Evolutionary conservation across 2,797 vertebrate genomes (phyloP).

Genomic region (Mastacembelus armatus): DNA sequence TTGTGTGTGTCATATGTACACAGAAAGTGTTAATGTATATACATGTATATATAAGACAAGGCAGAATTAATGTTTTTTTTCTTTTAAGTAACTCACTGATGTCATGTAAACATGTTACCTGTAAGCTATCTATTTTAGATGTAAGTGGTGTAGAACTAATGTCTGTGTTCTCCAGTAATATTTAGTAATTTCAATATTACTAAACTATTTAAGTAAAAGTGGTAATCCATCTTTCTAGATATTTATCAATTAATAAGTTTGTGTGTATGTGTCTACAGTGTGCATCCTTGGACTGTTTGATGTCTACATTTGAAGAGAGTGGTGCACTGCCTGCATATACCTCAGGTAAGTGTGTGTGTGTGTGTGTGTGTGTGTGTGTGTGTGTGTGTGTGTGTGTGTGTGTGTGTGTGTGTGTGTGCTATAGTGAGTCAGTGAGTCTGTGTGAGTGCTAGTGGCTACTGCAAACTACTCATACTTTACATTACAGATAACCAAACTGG

Average conservation of each 20-base stretch:
- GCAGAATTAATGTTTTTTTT: not conserved
- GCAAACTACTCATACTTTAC: too few species aligned
- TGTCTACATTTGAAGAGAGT: conserved; percentile 39
- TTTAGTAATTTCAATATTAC: not conserved
- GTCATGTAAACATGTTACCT: not conserved
- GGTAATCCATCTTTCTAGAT: not conserved
- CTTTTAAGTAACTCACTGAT: not conserved
- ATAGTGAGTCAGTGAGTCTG: too few species aligned
- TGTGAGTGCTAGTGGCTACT: too few species aligned
- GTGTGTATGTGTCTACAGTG: conserved; percentile 47
- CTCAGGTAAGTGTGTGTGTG: conserved; percentile 57
- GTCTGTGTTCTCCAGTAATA: not conserved
- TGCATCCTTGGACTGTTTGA: conserved; percentile 61
- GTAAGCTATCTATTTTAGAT: not conserved
- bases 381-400: not conserved
- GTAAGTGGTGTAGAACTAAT: not conserved
- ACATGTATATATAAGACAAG: not conserved
- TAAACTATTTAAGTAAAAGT: not conserved
- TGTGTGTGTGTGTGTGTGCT: too few species aligned
- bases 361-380: conserved; percentile 15
- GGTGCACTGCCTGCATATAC: conserved; percentile 42
- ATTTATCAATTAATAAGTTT: conserved; percentile 9
- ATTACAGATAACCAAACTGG: too few species aligned
- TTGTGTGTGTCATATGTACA: not conserved
- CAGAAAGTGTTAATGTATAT: not conserved